Conservation (phyloP, 2,888 invertebrate species). For the Mesorhabditis spiculigera region DNA sequence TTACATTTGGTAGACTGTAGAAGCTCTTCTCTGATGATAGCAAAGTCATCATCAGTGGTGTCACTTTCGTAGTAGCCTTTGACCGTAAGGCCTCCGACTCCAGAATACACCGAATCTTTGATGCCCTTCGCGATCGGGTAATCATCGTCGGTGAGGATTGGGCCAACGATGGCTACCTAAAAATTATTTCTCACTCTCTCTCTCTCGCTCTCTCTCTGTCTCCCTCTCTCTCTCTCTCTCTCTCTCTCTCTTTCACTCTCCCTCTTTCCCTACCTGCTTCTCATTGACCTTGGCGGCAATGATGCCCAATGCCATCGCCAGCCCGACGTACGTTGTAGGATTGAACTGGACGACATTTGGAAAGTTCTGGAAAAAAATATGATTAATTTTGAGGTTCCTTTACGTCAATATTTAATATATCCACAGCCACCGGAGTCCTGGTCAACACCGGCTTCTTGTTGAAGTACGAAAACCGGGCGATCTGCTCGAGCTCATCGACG, state of each 20-base stretch:
- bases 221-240: neutral
- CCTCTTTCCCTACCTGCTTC: neutral
- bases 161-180: neutral
- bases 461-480: slow-evolving; percentile 35
- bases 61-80: neutral
- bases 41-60: neutral
- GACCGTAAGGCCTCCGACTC: neutral
- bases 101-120: neutral
- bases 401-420: slow-evolving; percentile 13
- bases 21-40: neutral
- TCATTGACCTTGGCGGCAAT: slow-evolving; percentile 7
- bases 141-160: too few relatives aligned
- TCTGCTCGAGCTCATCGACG: slow-evolving; percentile 29
- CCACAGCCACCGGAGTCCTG: slow-evolving; percentile 18
- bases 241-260: neutral
- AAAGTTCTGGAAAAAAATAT: slow-evolving; percentile 9
- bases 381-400: neutral
- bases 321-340: slow-evolving; percentile 12
- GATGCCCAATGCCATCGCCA: slow-evolving; percentile 11
- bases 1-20: neutral
- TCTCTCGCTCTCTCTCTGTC: neutral
- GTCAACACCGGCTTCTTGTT: slow-evolving; percentile 34
- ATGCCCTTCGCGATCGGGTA: neutral
- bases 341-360: slow-evolving; percentile 12
- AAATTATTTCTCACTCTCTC: neutral